These are phyloP conservation scores for Diadumene lineata DNA, from an alignment of 92 coral and sea anemone genomes.

Conservation along the genomic window DNA sequence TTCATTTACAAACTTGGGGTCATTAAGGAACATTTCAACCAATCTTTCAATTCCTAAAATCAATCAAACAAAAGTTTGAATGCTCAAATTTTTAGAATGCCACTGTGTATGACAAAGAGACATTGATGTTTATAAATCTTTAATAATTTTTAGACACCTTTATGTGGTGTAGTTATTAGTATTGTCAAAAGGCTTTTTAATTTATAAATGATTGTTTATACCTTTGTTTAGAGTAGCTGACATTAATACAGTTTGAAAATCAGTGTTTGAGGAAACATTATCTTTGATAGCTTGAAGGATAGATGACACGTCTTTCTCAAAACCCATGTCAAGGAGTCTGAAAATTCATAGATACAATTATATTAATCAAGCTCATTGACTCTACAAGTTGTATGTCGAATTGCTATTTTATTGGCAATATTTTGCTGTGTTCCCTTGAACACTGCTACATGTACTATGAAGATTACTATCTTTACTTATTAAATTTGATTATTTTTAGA, in stretches of 20 bases:
- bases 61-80: neutral
- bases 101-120: no score
- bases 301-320: conserved; percentile 88
- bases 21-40: conserved; percentile 63
- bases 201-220: conserved; percentile 7
- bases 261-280: conserved; percentile 31
- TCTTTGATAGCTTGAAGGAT: conserved; percentile 70
- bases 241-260: conserved; percentile 79
- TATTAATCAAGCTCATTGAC: no score
- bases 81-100: no score
- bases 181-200: neutral
- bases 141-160: neutral
- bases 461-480: no score
- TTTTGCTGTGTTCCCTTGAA: no score
- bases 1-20: conserved; percentile 72
- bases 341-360: no score
- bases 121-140: neutral
- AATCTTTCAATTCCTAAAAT: conserved; percentile 79
- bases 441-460: no score
- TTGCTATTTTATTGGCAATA: no score
- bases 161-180: neutral
- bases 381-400: no score
- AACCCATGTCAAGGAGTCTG: conserved; percentile 90
- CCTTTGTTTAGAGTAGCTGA: conserved; percentile 93
- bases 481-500: no score